These are phyloP conservation scores for Morpho deidamia DNA, from an alignment of 2,888 invertebrate genomes.

Conservation along the genomic window DNA sequence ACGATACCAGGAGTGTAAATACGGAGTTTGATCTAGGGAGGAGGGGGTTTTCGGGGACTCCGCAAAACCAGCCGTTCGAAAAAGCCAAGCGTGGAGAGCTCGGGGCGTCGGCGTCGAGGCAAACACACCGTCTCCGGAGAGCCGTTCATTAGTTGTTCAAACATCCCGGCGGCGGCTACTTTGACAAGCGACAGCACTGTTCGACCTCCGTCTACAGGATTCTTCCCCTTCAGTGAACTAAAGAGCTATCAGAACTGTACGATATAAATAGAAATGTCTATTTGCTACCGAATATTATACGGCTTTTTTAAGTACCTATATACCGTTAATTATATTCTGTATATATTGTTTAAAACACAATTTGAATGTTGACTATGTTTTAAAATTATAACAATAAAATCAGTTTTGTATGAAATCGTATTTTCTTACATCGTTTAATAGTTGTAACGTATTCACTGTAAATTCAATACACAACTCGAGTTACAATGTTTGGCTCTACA, in stretches of 20 bases:
- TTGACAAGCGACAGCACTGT: conserved; percentile 66
- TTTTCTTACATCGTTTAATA: too few species aligned
- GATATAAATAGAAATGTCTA: not conserved
- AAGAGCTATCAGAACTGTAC: conserved; percentile 27
- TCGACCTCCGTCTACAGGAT: conserved; percentile 39
- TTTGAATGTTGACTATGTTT: too few species aligned
- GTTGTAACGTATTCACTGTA: too few species aligned
- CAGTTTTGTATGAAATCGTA: too few species aligned
- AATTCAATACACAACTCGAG: too few species aligned
- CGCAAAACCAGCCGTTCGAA: conserved; percentile 52
- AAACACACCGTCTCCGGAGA: conserved; percentile 72
- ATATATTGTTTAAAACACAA: too few species aligned
- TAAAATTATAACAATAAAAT: too few species aligned
- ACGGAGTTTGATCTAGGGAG: conserved; percentile 24
- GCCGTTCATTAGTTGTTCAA: conserved; percentile 76
- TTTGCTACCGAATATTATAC: not conserved
- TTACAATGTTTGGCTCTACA: too few species aligned
- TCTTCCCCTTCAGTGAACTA: conserved; percentile 66
- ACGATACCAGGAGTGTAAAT: conserved; percentile 54
- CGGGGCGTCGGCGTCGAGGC: conserved; percentile 44
- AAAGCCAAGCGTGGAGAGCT: conserved; percentile 55
- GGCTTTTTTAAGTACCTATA: too few species aligned
- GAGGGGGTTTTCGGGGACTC: conserved; percentile 28
- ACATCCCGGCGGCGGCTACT: conserved; percentile 73
- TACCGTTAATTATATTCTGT: too few species aligned